A percentile compares a stretch with the other conserved stretches of the same genome.
These are phyloP conservation scores for Manacus vitellinus DNA, from an alignment of 2,113 vertebrate genomes.

Conservation along the genomic window DNA sequence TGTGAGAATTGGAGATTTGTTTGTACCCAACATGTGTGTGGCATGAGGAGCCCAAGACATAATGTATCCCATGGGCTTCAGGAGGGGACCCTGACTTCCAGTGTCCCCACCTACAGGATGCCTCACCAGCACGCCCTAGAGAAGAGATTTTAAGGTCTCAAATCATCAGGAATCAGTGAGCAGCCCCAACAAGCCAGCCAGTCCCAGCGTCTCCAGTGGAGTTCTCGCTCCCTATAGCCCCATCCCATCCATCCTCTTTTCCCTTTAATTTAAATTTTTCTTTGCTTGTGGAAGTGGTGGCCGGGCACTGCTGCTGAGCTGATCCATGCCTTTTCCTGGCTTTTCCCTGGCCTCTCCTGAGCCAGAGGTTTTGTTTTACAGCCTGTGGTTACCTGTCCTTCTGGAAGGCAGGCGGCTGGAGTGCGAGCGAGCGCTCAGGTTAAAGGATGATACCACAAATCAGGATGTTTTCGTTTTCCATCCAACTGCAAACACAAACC, in stretches of 20 bases:
- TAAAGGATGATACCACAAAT: constrained; percentile 70
- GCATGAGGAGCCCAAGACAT: background rate
- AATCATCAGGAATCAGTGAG: background rate
- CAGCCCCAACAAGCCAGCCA: background rate
- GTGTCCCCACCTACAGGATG: accelerated
- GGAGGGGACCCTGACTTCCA: background rate
- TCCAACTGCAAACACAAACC: constrained; percentile 73
- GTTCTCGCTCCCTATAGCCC: accelerated
- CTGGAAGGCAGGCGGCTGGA: background rate
- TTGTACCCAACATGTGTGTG: background rate
- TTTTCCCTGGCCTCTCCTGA: background rate
- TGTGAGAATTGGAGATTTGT: background rate
- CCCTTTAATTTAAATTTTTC: background rate
- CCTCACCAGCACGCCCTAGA: accelerated
- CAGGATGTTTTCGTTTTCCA: constrained; percentile 64
- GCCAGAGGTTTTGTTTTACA: constrained; percentile 14
- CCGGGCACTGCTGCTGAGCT: accelerated
- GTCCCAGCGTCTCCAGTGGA: background rate
- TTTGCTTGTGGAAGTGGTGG: accelerated
- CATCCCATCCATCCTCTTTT: background rate
- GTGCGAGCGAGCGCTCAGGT: constrained; percentile 49
- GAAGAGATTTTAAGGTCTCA: background rate
- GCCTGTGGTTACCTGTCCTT: constrained; percentile 44
- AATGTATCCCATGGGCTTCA: accelerated
- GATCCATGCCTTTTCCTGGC: background rate